These are phyloP conservation scores for Notolabrus celidotus DNA, from an alignment of 2,797 vertebrate genomes.

Conservation along the genomic window DNA sequence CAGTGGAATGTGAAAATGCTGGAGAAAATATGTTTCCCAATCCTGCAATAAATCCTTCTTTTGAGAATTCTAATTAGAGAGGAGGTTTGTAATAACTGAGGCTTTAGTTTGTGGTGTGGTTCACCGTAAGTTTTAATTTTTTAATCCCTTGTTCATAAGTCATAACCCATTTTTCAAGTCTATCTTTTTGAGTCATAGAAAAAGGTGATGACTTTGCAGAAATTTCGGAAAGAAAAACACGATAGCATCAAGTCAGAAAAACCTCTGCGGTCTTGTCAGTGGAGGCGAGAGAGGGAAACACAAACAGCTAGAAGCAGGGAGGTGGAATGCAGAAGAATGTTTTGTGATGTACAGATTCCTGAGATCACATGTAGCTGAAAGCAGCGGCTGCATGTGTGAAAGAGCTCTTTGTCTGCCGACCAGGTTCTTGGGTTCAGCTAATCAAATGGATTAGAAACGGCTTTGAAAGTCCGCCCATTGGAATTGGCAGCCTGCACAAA, in stretches of 20 bases:
- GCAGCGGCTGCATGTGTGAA: conserved; percentile 78
- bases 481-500: conserved; percentile 76
- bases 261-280: conserved; percentile 43
- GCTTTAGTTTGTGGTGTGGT: not conserved
- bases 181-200: not conserved
- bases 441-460: conserved; percentile 86
- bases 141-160: not conserved
- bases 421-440: conserved; percentile 82
- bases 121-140: not conserved
- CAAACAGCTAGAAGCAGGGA: conserved; percentile 48
- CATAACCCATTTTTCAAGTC: not conserved
- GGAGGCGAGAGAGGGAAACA: conserved; percentile 44
- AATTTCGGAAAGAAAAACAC: conserved; percentile 17
- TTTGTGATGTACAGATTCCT: conserved; percentile 82
- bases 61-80: not conserved
- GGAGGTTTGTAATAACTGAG: not conserved
- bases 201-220: not conserved
- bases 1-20: not conserved
- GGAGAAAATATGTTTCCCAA: not conserved
- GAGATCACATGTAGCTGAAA: conserved; percentile 80
- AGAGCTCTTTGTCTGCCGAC: conserved; percentile 83
- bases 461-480: conserved; percentile 80
- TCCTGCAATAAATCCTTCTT: conserved; percentile 1
- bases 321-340: conserved; percentile 66
- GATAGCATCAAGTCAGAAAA: conserved; percentile 20